Percentiles rank a stretch among this genome's conserved stretches.
phyloP scores from a whole-genome alignment of 2,113 vertebrate species.

The Nibea coibor region DNA sequence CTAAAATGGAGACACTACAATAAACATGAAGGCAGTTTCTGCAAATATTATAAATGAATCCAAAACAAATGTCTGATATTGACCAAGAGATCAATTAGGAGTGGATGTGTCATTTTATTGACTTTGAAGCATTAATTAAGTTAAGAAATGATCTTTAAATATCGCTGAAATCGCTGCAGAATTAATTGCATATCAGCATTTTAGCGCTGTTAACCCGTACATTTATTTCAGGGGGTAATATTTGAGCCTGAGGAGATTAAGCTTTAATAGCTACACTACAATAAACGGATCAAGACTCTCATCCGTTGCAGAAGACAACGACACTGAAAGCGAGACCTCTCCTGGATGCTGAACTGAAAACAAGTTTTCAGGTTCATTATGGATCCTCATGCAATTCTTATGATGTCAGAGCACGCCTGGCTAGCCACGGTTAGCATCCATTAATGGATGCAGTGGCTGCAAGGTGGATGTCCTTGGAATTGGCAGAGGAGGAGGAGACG shows the following conservation, averaged over 20 bases:
- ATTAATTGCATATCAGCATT: background rate
- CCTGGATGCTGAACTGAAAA: conserved; percentile 1
- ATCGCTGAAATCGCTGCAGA: background rate
- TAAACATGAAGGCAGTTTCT: background rate
- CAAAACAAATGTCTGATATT: conserved; percentile 14
- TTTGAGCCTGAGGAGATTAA: background rate
- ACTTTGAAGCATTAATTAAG: background rate
- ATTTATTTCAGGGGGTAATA: background rate
- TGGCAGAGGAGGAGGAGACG: background rate
- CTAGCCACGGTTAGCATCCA: conserved; percentile 55
- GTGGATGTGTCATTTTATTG: conserved; percentile 4
- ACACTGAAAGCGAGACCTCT: conserved; percentile 4
- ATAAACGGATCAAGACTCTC: conserved; percentile 13
- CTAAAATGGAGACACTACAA: background rate
- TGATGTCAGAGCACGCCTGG: conserved; percentile 57
- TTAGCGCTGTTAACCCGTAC: background rate
- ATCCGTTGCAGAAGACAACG: background rate
- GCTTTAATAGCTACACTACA: background rate
- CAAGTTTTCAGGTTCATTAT: conserved; percentile 9
- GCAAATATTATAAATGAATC: background rate
- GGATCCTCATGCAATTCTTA: conserved; percentile 63
- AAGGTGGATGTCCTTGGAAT: conserved; percentile 31
- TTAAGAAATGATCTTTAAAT: background rate
- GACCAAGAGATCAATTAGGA: conserved; percentile 15
- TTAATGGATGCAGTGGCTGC: conserved; percentile 45